phyloP scores from a whole-genome alignment of 2,113 vertebrate species.

The Catharus bicknelli region DNA sequence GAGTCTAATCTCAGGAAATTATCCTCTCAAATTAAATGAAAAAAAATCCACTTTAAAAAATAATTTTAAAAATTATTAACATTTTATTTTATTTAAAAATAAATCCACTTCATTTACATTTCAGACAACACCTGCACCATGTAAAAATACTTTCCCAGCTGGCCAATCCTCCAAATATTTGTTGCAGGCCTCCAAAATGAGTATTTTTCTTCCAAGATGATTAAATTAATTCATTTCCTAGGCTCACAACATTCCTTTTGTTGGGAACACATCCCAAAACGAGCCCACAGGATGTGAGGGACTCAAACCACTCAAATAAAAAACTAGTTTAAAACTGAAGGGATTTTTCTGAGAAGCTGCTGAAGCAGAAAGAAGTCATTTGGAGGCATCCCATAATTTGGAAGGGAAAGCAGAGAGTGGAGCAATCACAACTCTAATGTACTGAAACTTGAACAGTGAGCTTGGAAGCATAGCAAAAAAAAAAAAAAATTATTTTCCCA shows the following conservation, averaged over 20 bases:
- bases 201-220: neutral
- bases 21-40: neutral
- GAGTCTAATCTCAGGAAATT: neutral
- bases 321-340: neutral
- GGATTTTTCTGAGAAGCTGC: neutral
- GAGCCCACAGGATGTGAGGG: neutral
- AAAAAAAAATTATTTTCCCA: neutral
- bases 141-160: neutral
- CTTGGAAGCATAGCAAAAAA: conserved; percentile 39
- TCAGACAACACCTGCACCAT: neutral
- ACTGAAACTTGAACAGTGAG: conserved; percentile 54
- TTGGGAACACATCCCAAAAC: neutral
- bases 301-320: neutral
- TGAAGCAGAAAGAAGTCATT: conserved; percentile 36
- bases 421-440: conserved; percentile 46
- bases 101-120: neutral
- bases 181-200: neutral
- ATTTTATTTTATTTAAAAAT: no score
- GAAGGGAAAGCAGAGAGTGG: conserved; percentile 26
- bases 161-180: neutral
- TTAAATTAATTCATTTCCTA: neutral
- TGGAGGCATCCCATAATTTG: conserved; percentile 50
- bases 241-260: neutral
- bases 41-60: no score
- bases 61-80: no score